Evolutionary conservation across 1,140 invertebrate genomes (phyloP), one percentile per base, ranked within the genome.

Genomic region (Harlomillsia oculata): DNA sequence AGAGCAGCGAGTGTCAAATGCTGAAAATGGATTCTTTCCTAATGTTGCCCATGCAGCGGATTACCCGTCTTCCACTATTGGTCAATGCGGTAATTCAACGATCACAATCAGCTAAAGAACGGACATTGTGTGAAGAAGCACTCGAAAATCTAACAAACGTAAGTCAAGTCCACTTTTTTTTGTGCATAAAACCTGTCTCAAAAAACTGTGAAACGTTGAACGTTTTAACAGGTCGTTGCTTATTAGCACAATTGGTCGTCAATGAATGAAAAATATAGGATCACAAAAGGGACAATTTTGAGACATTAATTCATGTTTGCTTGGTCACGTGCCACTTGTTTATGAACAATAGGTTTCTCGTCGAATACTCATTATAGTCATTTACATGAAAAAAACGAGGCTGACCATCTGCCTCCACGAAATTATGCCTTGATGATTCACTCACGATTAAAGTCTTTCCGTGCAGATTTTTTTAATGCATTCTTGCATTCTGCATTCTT

Each of bases 21-120:
- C 50, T 65, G 13, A 30, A 48, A 32, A 56, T 65, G 53, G 63
- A 65, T 50, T 65, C 63, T 13, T 65, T 61, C 37, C 56, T 65
- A 2, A 61, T 65, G 59, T 53, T 65, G 9, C 63, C 63, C 43
- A 65, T 65, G 63, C 63, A 65, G 37, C 39, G 63, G 43, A 62
- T 65, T 37, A 65, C 63, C 36, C 44, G 63, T 34, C 53, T 65
- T 28, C 63, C 63, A 25, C 50, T 65, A 14, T 43, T 65, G 39
- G 59, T 65, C 32, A 61, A 62, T 56, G 63, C 63, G 21, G 51
- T 65, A 11, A 53, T 65, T 37, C 59, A 65, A 23, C 39, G 63
- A 40, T 56, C 55, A n/a, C 36, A 48, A 21, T 44, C 46, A 28
- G 41, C 30, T 14, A 59, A 61, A 16, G 63, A 65, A 40, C 59